Percentiles rank a stretch among this genome's conserved stretches.
phyloP scores from a whole-genome alignment of 2,888 invertebrate genomes.

The Pantelozetes paolii region DNA sequence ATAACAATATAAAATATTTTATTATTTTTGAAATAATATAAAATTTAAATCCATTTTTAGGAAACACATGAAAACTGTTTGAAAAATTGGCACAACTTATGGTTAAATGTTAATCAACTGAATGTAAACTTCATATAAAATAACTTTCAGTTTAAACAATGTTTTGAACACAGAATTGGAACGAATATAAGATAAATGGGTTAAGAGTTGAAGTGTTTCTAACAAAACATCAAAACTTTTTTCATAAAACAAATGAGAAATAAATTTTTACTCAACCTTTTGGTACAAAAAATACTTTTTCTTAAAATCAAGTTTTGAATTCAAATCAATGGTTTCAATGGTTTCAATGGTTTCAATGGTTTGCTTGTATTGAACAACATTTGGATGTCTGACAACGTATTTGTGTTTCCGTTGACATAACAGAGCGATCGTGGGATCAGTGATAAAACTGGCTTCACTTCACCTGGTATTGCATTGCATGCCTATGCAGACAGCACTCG shows the following conservation, averaged over 20 bases:
- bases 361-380: not conserved
- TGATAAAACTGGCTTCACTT: constrained; percentile 29
- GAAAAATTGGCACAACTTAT: too few species aligned
- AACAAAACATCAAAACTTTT: not conserved
- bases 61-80: too few species aligned
- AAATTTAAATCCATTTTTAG: too few species aligned
- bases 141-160: not conserved
- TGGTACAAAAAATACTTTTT: too few species aligned
- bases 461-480: constrained; percentile 10
- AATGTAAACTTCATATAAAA: not conserved
- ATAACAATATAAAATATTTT: too few species aligned
- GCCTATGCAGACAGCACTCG: not conserved
- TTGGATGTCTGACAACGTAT: constrained; percentile 24
- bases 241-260: too few species aligned
- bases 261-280: too few species aligned
- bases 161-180: not conserved
- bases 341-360: not conserved
- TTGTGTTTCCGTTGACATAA: constrained; percentile 24
- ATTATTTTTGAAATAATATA: too few species aligned
- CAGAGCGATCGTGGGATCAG: constrained; percentile 25
- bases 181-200: not conserved
- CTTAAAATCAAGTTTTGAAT: not conserved
- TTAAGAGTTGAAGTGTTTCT: not conserved
- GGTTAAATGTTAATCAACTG: too few species aligned
- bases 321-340: not conserved